Base-by-base conservation (phyloP, 2,888 invertebrate genomes). In the Dione juno region DNA sequence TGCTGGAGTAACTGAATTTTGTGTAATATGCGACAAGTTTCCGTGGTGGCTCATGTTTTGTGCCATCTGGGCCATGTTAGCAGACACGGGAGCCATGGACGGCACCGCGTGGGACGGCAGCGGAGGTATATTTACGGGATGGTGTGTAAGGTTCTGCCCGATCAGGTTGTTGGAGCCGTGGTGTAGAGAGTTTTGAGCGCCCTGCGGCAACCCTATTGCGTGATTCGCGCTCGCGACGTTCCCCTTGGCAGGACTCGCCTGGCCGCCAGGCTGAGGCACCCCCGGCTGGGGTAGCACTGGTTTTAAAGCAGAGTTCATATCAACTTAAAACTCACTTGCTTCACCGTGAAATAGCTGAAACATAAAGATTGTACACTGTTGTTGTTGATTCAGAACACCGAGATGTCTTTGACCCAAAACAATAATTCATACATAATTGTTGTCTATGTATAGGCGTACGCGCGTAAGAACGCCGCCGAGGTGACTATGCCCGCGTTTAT, bases 251-350 rank as follows among this genome's bases (percentile, higher is more conserved):
- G 91, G 88, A 76, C 89, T 92, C 75, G 88, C 83, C 82, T 89
- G 90, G 69, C 86, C 91, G 71, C 87, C 93, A 87, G 83, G 89
- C 85, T 86, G 88, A 78, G 88, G 87, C 77, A 89, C 89, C 80
- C 89, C 91, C 83, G 92, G 87, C 83, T 94, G 90, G 77, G 94
- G 88, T 81, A 94, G 82, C 81, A 93, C 94, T 84, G 94, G 94
- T 88, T 94, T 94, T 87, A 94, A 86, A 83, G 94, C 94, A 82
- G 94, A 94, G 91, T 94, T 95, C 95, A 95, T 94, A 85, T 85
- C 89, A 86, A 82, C 81, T 81, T 82, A 81, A 82, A 80, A 78
- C 82, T 77, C 76, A 78, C 78, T 77, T 72, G 77, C 78, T 78
- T 78, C 78, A 77, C 75, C 76, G 77, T 76, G 81, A 82, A 79